Conservation (phyloP, 2,888 invertebrate genomes). For the Harpagoxenus sublaevis region DNA sequence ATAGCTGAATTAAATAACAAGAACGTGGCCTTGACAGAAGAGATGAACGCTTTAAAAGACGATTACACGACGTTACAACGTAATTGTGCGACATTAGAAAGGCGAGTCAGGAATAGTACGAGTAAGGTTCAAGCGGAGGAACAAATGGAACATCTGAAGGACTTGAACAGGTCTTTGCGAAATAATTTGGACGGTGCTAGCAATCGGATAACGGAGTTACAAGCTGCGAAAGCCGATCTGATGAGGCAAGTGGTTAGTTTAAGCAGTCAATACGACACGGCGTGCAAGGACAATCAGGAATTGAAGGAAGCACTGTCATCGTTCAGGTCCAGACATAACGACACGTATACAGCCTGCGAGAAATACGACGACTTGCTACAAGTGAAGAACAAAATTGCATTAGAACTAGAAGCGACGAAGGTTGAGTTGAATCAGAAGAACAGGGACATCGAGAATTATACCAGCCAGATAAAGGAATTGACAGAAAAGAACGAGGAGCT, state of each 20-base stretch:
- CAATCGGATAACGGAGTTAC: conserved; percentile 80
- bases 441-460: conserved; percentile 85
- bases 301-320: conserved; percentile 67
- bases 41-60: conserved; percentile 86
- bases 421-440: conserved; percentile 83
- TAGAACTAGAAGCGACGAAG: conserved; percentile 86
- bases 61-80: conserved; percentile 87
- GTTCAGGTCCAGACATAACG: conserved; percentile 64
- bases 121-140: conserved; percentile 84
- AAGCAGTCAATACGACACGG: conserved; percentile 69
- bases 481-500: conserved; percentile 86
- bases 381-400: conserved; percentile 79
- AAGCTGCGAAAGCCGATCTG: conserved; percentile 76
- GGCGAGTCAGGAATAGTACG: conserved; percentile 86
- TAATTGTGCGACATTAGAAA: conserved; percentile 85
- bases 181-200: conserved; percentile 83
- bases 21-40: conserved; percentile 85
- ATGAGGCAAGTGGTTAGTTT: conserved; percentile 74
- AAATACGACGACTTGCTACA: conserved; percentile 75
- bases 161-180: conserved; percentile 80
- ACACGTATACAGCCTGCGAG: conserved; percentile 60
- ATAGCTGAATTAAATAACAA: conserved; percentile 85
- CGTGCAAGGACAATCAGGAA: conserved; percentile 75
- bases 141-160: conserved; percentile 80
- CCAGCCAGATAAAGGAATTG: conserved; percentile 85